Conservation (phyloP, 1,140 invertebrate species). For the Caenorhabditis briggsae region DNA sequence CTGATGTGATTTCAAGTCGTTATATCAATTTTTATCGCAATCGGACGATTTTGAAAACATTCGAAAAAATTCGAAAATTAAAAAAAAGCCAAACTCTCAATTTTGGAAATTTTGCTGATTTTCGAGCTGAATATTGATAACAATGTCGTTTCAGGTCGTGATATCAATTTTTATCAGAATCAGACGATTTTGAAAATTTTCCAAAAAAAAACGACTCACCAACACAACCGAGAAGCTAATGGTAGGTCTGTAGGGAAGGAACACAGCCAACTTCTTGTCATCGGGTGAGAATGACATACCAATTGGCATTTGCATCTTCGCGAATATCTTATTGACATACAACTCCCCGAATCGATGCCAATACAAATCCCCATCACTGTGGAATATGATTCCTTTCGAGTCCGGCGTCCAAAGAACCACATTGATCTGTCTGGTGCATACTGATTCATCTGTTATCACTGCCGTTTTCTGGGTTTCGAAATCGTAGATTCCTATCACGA, state of each 20-base stretch:
- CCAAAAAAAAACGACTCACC: not conserved
- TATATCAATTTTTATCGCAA: no score
- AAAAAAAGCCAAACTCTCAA: no score
- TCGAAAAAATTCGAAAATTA: no score
- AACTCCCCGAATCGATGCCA: constrained; percentile 28
- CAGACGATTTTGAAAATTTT: no score
- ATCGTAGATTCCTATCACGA: constrained; percentile 29
- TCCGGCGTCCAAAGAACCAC: not conserved
- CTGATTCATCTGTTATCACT: constrained; percentile 8
- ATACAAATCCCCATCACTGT: not conserved
- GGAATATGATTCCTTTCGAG: not conserved
- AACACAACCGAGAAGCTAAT: not conserved
- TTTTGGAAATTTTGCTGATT: no score
- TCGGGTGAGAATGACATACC: constrained; percentile 13
- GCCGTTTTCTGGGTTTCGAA: not conserved
- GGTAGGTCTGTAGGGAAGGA: not conserved
- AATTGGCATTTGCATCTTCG: not conserved
- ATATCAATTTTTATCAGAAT: no score
- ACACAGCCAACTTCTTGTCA: not conserved
- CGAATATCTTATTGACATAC: not conserved
- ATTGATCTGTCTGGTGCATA: not conserved
- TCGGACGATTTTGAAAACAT: no score
- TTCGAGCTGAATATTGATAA: no score
- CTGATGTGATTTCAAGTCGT: no score
- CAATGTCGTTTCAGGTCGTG: no score